These are phyloP conservation scores for Tupaia tana DNA, from an alignment of 2,113 vertebrate genomes.

Conservation along the genomic window DNA sequence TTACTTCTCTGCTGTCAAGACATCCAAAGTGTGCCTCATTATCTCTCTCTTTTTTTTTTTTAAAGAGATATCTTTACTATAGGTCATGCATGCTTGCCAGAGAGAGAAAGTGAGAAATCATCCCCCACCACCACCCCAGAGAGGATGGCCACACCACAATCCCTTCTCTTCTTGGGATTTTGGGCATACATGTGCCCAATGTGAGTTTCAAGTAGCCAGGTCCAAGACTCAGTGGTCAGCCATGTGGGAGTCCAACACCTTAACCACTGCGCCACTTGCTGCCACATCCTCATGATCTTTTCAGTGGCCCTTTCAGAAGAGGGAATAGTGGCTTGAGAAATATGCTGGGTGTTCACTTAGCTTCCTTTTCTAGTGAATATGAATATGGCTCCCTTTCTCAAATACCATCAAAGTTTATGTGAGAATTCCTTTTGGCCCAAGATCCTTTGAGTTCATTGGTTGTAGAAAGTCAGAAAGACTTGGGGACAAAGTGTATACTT, in stretches of 20 bases:
- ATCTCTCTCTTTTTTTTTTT: background rate
- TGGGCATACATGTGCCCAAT: no score
- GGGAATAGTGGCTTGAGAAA: background rate
- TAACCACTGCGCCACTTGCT: no score
- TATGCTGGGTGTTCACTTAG: background rate
- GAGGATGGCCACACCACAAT: no score
- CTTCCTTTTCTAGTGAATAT: background rate
- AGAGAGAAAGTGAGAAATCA: no score
- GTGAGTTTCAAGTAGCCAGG: no score
- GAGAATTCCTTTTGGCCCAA: background rate
- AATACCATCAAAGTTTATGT: background rate
- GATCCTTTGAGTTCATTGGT: background rate
- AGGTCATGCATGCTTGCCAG: no score
- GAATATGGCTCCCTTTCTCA: background rate
- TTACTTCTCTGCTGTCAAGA: background rate
- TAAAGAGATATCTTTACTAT: no score
- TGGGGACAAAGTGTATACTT: background rate
- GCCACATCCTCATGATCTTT: background rate
- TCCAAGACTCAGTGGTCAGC: no score
- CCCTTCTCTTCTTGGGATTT: no score
- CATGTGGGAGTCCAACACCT: no score
- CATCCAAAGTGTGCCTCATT: background rate
- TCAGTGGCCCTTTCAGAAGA: background rate
- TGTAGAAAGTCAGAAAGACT: background rate
- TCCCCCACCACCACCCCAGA: no score